These are phyloP conservation scores for Anser cygnoides DNA, from an alignment of 2,113 vertebrate species.

Conservation along the genomic window DNA sequence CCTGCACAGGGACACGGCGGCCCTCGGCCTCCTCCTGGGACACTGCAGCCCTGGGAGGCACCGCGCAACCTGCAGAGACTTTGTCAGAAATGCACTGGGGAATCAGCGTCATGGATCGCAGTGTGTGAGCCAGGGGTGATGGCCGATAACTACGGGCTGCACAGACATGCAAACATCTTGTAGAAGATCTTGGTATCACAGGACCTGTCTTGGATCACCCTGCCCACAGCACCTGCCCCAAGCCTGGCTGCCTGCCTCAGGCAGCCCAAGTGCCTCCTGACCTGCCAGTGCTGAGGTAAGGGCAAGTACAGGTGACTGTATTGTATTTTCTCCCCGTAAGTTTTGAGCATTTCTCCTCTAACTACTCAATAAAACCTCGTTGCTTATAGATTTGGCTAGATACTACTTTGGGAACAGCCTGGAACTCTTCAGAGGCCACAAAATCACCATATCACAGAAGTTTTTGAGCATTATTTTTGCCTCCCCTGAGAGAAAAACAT, in stretches of 20 bases:
- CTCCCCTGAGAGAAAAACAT: background rate
- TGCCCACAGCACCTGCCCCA: background rate
- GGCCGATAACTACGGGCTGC: background rate
- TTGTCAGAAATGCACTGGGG: background rate
- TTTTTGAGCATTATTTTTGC: background rate
- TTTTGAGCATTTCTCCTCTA: no score
- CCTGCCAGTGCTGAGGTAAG: background rate
- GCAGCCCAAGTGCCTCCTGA: background rate
- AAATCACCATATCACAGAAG: background rate
- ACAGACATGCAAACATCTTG: background rate
- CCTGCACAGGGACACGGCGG: no score
- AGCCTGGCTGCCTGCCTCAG: rapidly evolving
- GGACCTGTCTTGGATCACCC: background rate
- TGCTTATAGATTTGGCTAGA: background rate
- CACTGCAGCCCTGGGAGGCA: background rate
- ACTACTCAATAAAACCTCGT: no score
- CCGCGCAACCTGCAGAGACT: background rate
- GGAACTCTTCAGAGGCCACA: background rate
- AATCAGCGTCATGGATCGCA: background rate
- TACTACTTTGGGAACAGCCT: background rate
- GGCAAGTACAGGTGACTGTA: no score
- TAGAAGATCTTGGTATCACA: background rate
- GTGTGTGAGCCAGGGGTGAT: background rate
- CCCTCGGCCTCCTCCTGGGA: background rate
- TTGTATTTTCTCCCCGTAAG: no score